These are phyloP conservation scores for Drosophila robusta DNA, from an alignment of 2,888 invertebrate genomes.

Conservation along the genomic window DNA sequence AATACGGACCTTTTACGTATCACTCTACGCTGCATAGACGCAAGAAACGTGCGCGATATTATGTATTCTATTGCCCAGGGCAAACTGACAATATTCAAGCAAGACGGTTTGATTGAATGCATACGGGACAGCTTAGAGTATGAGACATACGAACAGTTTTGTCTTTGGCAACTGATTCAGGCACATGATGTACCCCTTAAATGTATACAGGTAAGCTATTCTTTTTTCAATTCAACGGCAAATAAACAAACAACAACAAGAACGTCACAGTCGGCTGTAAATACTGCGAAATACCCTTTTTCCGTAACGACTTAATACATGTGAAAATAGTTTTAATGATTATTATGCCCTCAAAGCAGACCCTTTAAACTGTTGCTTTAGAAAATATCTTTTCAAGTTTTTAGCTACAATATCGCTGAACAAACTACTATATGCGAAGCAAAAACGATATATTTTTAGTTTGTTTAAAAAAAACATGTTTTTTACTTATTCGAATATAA, in stretches of 20 bases:
- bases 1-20: slow-evolving; percentile 94
- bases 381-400: no score
- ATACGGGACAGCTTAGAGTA: slow-evolving; percentile 94
- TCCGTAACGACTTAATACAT: no score
- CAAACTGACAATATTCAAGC: slow-evolving; percentile 92
- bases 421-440: no score
- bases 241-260: neutral
- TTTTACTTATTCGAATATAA: no score
- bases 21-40: slow-evolving; percentile 95
- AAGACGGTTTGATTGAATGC: slow-evolving; percentile 90
- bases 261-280: no score
- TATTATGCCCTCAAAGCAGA: no score
- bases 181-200: slow-evolving; percentile 98
- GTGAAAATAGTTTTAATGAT: no score
- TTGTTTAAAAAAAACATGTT: no score
- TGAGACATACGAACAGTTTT: slow-evolving; percentile 99
- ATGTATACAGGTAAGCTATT: slow-evolving; percentile 87
- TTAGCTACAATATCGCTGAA: no score
- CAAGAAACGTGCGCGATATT: slow-evolving; percentile 94
- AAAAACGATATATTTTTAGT: no score
- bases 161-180: slow-evolving; percentile 97
- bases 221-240: neutral
- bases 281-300: no score
- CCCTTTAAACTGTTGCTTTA: no score
- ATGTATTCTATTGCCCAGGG: slow-evolving; percentile 96